Percentiles rank a stretch among this genome's conserved stretches.
These are phyloP conservation scores for Eurytoma adleriae DNA, from an alignment of 2,888 invertebrate genomes.

Conservation along the genomic window DNA sequence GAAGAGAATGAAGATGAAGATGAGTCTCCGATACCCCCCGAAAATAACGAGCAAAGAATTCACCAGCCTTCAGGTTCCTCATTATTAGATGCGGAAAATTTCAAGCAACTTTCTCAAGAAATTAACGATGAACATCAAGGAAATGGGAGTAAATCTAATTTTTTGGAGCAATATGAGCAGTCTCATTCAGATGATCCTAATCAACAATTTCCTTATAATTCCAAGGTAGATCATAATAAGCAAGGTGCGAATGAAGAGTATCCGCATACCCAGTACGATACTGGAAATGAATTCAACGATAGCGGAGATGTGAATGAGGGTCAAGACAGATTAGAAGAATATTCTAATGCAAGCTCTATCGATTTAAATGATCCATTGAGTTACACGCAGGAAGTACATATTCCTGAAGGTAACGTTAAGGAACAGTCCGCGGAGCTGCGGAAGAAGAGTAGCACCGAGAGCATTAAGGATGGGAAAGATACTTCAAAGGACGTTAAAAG, in stretches of 20 bases:
- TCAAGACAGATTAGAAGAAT: background rate
- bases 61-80: too few relatives aligned
- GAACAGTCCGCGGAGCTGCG: background rate
- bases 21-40: background rate
- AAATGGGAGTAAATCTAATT: background rate
- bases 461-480: background rate
- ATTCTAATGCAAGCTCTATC: too few relatives aligned
- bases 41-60: background rate
- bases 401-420: too few relatives aligned
- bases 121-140: constrained; percentile 33
- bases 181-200: constrained; percentile 47
- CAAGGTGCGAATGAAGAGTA: constrained; percentile 39
- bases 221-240: constrained; percentile 46
- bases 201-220: constrained; percentile 60
- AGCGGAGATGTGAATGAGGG: background rate
- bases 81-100: background rate
- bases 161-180: background rate
- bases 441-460: background rate
- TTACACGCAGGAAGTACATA: too few relatives aligned
- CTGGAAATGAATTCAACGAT: background rate
- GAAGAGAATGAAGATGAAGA: constrained; percentile 14
- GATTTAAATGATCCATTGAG: too few relatives aligned
- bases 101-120: constrained; percentile 18
- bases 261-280: constrained; percentile 33
- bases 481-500: constrained; percentile 56